These are phyloP conservation scores for Cosmia trapezina DNA, from an alignment of 2,888 invertebrate species.

Conservation along the genomic window DNA sequence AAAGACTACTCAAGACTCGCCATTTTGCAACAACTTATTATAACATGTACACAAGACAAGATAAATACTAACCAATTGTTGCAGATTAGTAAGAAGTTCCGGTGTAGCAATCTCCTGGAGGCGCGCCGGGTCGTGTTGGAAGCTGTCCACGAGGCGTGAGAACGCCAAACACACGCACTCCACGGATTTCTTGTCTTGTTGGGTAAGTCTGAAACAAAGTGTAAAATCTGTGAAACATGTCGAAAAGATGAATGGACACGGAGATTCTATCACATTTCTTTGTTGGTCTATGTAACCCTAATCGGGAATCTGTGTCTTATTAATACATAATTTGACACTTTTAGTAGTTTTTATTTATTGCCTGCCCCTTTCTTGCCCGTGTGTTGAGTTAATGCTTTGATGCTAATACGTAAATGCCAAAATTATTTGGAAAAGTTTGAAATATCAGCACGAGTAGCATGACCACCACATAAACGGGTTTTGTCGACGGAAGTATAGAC, in stretches of 20 bases:
- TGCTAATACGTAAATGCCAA: not conserved
- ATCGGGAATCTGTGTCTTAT: too few species aligned
- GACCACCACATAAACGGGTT: too few species aligned
- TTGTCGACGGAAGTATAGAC: too few species aligned
- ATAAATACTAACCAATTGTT: constrained; percentile 93
- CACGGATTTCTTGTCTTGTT: constrained; percentile 99
- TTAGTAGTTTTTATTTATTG: not conserved
- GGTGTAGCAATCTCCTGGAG: constrained; percentile 98
- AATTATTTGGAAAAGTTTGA: not conserved
- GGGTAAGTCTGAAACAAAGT: constrained; percentile 90
- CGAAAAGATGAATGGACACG: not conserved
- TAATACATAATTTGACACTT: not conserved
- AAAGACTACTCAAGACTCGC: too few species aligned
- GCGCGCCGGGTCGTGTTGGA: constrained; percentile 97
- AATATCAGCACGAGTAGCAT: too few species aligned
- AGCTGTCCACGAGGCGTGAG: constrained; percentile 98
- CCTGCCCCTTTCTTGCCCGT: not conserved
- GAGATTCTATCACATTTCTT: not conserved
- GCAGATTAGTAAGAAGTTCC: constrained; percentile 97
- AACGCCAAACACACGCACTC: constrained; percentile 99
- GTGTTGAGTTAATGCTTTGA: not conserved
- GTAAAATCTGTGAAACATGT: not conserved
- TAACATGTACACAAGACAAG: not conserved
- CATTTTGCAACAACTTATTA: not conserved
- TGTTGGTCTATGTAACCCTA: not conserved